Evolutionary conservation across 2,113 vertebrate species (phyloP).

Genomic region (Ceyx melanurus): DNA sequence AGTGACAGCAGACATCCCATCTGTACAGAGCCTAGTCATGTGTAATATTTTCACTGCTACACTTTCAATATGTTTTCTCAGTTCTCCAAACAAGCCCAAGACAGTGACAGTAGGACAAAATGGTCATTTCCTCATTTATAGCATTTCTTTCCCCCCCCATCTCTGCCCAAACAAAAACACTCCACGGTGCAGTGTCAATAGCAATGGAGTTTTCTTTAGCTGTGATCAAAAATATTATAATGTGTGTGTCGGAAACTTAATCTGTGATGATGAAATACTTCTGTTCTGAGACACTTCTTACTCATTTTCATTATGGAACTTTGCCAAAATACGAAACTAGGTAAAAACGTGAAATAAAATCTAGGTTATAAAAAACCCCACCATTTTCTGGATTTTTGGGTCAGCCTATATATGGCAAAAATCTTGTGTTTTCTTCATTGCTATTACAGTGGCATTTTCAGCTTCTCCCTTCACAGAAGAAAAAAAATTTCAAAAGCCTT

Average conservation of each 20-base stretch:
- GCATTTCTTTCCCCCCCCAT: neutral
- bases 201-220: neutral
- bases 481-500: neutral
- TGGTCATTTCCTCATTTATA: neutral
- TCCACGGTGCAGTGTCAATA: neutral
- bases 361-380: neutral
- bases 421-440: neutral
- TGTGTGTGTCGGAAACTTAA: neutral
- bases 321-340: neutral
- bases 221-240: conserved; percentile 12
- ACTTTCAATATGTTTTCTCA: conserved; percentile 3
- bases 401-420: neutral
- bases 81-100: conserved; percentile 19
- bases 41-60: conserved; percentile 22
- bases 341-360: conserved; percentile 27
- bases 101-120: neutral
- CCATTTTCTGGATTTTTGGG: neutral
- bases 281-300: conserved; percentile 28
- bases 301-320: neutral
- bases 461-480: neutral
- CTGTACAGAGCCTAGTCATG: neutral
- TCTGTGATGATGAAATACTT: neutral
- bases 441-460: neutral
- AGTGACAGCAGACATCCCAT: neutral
- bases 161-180: neutral